phyloP scores from a whole-genome alignment of 2,797 vertebrate genomes.

The Acanthurus leucopareius region DNA sequence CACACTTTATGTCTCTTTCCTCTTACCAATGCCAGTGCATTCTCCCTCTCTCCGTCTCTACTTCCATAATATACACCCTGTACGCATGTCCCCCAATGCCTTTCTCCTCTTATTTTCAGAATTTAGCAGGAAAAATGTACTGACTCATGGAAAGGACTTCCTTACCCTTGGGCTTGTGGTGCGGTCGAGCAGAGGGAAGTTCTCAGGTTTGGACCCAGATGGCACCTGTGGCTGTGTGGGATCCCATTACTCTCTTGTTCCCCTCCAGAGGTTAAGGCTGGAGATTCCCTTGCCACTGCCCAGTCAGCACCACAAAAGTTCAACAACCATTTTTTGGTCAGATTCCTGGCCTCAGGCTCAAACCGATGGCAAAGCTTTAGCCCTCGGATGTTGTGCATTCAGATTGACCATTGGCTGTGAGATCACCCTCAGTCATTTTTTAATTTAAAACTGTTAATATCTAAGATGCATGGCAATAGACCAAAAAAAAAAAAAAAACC shows the following conservation, averaged over 20 bases:
- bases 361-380: slow-evolving; percentile 34
- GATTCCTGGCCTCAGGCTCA: slow-evolving; percentile 30
- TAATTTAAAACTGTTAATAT: slow-evolving; percentile 4
- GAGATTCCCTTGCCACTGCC: slow-evolving; percentile 75
- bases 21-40: slow-evolving; percentile 41
- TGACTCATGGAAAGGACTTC: slow-evolving; percentile 76
- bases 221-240: slow-evolving; percentile 77
- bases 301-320: slow-evolving; percentile 73
- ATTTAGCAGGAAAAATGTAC: slow-evolving; percentile 62
- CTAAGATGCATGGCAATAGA: neutral
- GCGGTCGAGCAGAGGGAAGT: slow-evolving; percentile 66
- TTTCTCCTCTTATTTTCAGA: slow-evolving; percentile 57
- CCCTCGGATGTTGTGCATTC: slow-evolving; percentile 17
- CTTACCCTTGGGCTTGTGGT: slow-evolving; percentile 70
- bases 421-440: neutral
- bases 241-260: slow-evolving; percentile 65
- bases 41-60: slow-evolving; percentile 42
- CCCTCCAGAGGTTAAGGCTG: slow-evolving; percentile 59
- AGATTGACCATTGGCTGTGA: slow-evolving; percentile 15
- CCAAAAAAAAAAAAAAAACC: neutral
- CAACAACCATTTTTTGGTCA: slow-evolving; percentile 46
- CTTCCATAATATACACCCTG: slow-evolving; percentile 54
- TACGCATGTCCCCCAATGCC: slow-evolving; percentile 35
- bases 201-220: slow-evolving; percentile 71
- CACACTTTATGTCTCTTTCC: slow-evolving; percentile 60